Base-by-base conservation (phyloP, 2,797 vertebrate species). In the Eremophila alpestris region DNA sequence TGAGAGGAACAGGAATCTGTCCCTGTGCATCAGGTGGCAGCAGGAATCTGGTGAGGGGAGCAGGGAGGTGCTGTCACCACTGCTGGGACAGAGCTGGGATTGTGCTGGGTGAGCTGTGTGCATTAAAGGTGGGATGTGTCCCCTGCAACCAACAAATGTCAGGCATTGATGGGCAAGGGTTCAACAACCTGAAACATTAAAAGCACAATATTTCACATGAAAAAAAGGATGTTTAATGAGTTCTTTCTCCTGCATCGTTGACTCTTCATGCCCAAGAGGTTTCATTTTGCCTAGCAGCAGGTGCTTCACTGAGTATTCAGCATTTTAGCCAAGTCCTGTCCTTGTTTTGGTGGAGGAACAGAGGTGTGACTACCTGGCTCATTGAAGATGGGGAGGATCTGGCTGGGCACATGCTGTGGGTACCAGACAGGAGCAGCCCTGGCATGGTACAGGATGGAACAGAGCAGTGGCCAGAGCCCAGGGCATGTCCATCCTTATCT, bases 11-110 rank as follows among this genome's bases (percentile, higher is more conserved):
- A 40, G 48, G 23, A 45, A 21, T 36, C 12, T 41, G 11, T 26
- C 23, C 19, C 27, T 0, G 0, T 22, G 22, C 23, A 40, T 7
- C 20, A 0, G 0, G 0, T 14, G 46, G 26, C 27, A 81, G 56
- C 3, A 26, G 49, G 52, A 46, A 17, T 55, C 34, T 63, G 63
- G 18, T 15, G 7, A 49, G 30, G 26, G 26, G 41, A 60, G 29
- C 26, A 18, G 34, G 14, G 40, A 29, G 55, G 13, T n/a, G 36
- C 63, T 83, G 75, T n/a, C 51, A 68, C 7, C 1, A 2, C 34
- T 67, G n/a, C 46, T 67, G 70, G 46, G 68, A 13, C 36, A 73
- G 68, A 86, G 58, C 38, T 81, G 83, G 62, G 22, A 17, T 62
- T 51, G 24, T 34, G 24, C 40, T 69, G 26, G 19, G 8, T 26